Base-by-base conservation (phyloP, 2,888 invertebrate species). In the Drosophila kuntzei region DNA sequence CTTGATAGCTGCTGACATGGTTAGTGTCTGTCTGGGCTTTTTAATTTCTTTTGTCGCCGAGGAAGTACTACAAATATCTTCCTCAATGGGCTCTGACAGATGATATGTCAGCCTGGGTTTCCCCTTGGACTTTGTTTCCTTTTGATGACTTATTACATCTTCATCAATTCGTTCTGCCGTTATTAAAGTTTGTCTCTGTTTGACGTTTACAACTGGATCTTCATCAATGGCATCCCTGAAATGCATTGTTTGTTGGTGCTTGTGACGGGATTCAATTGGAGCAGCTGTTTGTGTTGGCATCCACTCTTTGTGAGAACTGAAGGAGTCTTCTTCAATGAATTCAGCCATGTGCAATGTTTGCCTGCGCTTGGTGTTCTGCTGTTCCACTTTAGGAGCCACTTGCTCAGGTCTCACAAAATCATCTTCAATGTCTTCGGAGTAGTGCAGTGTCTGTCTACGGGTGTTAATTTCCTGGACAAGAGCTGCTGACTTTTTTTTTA, bases 311-410 rank as follows among this genome's bases (percentile, higher is more conserved):
- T 59, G 29, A 14, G 12, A 22, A n/a, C 62, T 37, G 12, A 65
- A 14, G 0, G 59, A 57, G 46, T 64, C 71, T 16, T 71, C 72
- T 54, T 72, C 67, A 32, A 72, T 72, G 8, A 49, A 36, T 8
- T 71, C 72, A 16, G 43, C 29, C 39, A 49, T 43, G 8, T 41
- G n/a, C 1, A 59, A 2, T 32, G 67, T 72, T 25, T 46, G 43
- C 36, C 57, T 66, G 0, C 51, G 37, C 7, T 20, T 63, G 29
- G 29, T 27, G 22, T 4, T 4, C 14, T 41, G 29, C 5, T 22
- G 22, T 6, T 27, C 12, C 3, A 18, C 12, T 47, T 18, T 5
- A 43, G 36, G 29, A 25, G 8, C 25, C n/a, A 14, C 9, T 25
- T 20, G 8, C 6, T 11, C 9, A 12, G 25, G 11, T 37, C 1